These are phyloP conservation scores for Polyommatus iphigenia DNA, from an alignment of 2,888 invertebrate genomes.

Conservation along the genomic window DNA sequence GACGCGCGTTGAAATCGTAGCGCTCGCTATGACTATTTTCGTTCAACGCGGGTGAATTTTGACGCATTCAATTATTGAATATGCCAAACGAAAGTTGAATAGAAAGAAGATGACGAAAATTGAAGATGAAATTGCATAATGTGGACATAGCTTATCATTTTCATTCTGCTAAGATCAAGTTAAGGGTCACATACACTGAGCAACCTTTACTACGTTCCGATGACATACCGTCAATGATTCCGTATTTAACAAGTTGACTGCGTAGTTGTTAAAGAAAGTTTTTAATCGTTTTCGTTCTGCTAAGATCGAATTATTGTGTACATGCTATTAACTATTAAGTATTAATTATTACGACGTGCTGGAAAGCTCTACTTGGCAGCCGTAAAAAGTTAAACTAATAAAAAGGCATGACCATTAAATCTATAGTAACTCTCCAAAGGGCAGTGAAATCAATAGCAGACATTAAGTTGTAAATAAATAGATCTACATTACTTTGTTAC, in stretches of 20 bases:
- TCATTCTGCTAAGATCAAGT: not conserved
- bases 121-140: too few species aligned
- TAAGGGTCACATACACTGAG: constrained; percentile 7
- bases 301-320: not conserved
- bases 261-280: not conserved
- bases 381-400: not conserved
- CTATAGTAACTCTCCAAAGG: not conserved
- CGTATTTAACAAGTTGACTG: not conserved
- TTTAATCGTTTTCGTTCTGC: not conserved
- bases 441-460: not conserved
- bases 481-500: not conserved
- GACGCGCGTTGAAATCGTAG: too few species aligned
- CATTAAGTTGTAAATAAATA: not conserved
- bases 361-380: not conserved
- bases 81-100: too few species aligned
- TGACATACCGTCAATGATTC: not conserved
- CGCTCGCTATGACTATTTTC: too few species aligned
- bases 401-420: not conserved
- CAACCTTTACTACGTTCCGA: constrained; percentile 11
- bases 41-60: too few species aligned
- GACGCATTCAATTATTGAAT: too few species aligned
- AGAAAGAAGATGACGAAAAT: too few species aligned
- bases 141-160: too few species aligned
- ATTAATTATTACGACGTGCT: not conserved
- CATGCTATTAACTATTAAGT: not conserved